Percentiles rank a stretch among this genome's conserved stretches.
Conservation (phyloP, 64 coral and sea anemone species). For the Anthopleura sola region DNA sequence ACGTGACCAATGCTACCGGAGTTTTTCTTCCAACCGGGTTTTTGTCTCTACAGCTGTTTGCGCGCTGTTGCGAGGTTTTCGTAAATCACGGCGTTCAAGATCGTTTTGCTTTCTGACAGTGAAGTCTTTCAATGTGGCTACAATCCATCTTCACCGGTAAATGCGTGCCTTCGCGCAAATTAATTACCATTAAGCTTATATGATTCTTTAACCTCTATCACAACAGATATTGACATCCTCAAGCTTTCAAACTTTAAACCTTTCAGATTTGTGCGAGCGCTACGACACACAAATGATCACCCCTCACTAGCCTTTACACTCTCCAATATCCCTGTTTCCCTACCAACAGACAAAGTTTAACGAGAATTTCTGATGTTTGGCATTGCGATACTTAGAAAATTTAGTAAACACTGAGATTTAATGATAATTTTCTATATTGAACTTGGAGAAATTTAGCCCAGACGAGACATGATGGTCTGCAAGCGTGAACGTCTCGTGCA, state of each 20-base stretch:
- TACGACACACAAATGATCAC: background rate
- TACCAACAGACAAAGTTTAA: background rate
- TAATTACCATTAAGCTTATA: conserved; percentile 5
- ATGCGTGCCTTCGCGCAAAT: conserved; percentile 14
- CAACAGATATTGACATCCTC: background rate
- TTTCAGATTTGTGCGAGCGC: background rate
- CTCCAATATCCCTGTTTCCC: background rate
- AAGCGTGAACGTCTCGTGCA: too few species aligned
- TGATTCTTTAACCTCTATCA: conserved; percentile 16
- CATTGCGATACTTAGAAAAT: background rate
- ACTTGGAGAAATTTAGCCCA: background rate
- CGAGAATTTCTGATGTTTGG: background rate
- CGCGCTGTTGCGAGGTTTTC: background rate
- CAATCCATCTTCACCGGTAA: conserved; percentile 7
- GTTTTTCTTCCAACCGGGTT: background rate
- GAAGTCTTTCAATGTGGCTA: background rate
- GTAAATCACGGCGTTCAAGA: background rate
- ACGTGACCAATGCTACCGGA: background rate
- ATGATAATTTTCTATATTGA: background rate
- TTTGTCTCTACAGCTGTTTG: background rate
- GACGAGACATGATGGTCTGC: background rate
- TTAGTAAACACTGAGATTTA: background rate
- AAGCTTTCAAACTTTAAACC: background rate
- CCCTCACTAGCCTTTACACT: background rate
- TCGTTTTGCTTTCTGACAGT: background rate